Percentiles rank a stretch among this genome's conserved stretches.
These are phyloP conservation scores for Nylanderia fulva DNA, from an alignment of 1,140 invertebrate species.

Conservation along the genomic window DNA sequence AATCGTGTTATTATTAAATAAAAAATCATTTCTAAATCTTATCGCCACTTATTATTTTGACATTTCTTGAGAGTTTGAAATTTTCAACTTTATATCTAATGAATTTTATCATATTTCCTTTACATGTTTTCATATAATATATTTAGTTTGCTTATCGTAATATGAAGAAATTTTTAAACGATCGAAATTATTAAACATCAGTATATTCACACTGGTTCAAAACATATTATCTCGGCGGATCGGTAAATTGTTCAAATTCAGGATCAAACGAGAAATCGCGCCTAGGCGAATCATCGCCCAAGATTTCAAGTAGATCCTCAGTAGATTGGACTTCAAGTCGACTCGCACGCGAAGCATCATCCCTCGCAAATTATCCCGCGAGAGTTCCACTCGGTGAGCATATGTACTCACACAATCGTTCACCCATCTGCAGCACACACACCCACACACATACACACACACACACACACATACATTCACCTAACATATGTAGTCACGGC, in stretches of 20 bases:
- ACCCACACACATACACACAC: background rate
- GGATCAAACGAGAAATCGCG: conserved; percentile 40
- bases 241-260: conserved; percentile 6
- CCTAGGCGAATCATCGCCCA: conserved; percentile 68
- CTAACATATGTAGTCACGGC: background rate
- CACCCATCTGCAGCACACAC: conserved; percentile 11
- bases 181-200: background rate
- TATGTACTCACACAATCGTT: background rate
- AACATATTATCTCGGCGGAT: background rate
- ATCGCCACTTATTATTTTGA: background rate
- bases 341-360: conserved; percentile 59
- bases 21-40: background rate
- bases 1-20: background rate
- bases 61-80: background rate
- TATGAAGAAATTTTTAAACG: background rate
- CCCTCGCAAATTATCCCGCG: conserved; percentile 59
- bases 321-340: conserved; percentile 70
- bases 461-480: background rate
- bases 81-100: background rate
- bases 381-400: conserved; percentile 62
- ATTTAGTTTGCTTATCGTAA: background rate
- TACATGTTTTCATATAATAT: background rate
- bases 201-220: background rate
- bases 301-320: conserved; percentile 45
- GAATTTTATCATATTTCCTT: background rate